phyloP scores from a whole-genome alignment of 23 tunicate genomes.

The Ciona savignyi region DNA sequence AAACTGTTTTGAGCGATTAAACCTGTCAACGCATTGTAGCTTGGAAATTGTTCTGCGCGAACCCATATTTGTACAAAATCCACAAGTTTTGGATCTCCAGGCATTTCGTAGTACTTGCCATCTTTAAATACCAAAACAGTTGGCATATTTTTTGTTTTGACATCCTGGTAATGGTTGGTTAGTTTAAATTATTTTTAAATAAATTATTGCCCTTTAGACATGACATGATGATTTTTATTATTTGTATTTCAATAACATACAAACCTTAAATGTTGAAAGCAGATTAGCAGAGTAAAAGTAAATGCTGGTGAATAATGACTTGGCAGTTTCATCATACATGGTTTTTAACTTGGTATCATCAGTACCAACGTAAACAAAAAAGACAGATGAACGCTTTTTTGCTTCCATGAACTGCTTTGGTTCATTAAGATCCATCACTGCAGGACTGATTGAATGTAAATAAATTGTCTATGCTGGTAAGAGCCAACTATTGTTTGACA shows the following conservation, averaged over 20 bases:
- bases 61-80: constrained; percentile 41
- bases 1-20: neutral
- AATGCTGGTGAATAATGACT: constrained; percentile 22
- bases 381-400: constrained; percentile 19
- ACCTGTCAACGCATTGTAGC: constrained; percentile 49
- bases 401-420: neutral
- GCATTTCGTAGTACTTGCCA: constrained; percentile 35
- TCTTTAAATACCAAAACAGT: constrained; percentile 78
- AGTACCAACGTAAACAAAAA: constrained; percentile 61
- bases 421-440: neutral
- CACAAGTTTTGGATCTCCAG: constrained; percentile 7
- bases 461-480: neutral
- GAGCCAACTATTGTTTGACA: neutral
- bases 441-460: neutral
- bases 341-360: constrained; percentile 14
- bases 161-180: constrained; percentile 15
- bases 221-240: neutral
- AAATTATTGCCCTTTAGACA: too few relatives aligned
- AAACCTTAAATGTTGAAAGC: constrained; percentile 10
- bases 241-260: constrained; percentile 1
- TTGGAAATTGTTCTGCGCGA: constrained; percentile 43
- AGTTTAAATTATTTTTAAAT: too few relatives aligned
- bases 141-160: constrained; percentile 15
- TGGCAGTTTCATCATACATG: constrained; percentile 37
- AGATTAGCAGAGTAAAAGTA: constrained; percentile 24